These are phyloP conservation scores for Phoeniculus purpureus DNA, from an alignment of 2,797 vertebrate genomes.

Conservation along the genomic window DNA sequence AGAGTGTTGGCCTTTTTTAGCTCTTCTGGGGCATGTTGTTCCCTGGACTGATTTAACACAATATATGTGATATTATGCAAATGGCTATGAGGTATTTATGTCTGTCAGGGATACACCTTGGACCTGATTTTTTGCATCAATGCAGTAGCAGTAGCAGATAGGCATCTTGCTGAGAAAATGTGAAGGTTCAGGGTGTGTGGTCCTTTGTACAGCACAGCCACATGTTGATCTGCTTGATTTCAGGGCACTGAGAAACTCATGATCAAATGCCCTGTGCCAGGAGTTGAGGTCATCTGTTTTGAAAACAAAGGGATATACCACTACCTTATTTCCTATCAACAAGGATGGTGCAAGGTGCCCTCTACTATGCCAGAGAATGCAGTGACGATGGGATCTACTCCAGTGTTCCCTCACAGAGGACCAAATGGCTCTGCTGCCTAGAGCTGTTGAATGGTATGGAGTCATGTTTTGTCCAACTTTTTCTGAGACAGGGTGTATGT, in stretches of 20 bases:
- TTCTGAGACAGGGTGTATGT: not conserved
- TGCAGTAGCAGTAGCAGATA: not conserved
- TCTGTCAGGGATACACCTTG: not conserved
- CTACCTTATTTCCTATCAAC: slow-evolving; percentile 27
- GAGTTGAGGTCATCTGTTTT: not conserved
- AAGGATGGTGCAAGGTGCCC: not conserved
- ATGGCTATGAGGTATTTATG: not conserved
- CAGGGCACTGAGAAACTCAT: not conserved
- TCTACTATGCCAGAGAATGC: not conserved
- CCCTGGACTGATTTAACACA: not conserved
- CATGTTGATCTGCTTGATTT: not conserved
- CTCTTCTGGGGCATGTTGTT: not conserved
- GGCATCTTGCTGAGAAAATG: not conserved
- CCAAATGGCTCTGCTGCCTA: not conserved
- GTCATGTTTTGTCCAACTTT: not conserved
- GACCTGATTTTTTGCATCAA: not conserved
- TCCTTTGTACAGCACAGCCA: not conserved
- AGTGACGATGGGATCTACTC: not conserved
- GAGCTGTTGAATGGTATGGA: not conserved
- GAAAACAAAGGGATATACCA: not conserved
- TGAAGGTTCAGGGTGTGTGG: not conserved
- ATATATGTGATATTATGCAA: not conserved
- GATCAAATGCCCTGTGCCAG: not conserved
- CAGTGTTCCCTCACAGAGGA: not conserved
- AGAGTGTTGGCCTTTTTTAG: not conserved